These are phyloP conservation scores for Platanista minor DNA, from an alignment of 2,113 vertebrate genomes.

Conservation along the genomic window DNA sequence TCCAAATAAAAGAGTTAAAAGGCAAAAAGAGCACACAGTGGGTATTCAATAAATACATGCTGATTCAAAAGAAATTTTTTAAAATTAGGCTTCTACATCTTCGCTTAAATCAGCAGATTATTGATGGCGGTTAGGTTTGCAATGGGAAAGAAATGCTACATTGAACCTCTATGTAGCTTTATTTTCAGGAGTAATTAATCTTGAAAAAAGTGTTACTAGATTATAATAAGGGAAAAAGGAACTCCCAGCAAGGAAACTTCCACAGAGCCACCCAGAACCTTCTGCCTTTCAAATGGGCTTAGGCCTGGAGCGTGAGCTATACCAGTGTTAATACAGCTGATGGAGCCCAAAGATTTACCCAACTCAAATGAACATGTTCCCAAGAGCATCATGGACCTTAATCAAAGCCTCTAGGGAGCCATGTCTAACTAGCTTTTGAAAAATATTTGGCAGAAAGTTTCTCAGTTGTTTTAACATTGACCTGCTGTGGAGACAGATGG, in stretches of 20 bases:
- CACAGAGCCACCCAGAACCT: not conserved
- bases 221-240: not conserved
- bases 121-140: not conserved
- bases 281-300: not conserved
- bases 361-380: conserved; percentile 32
- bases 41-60: too few species aligned
- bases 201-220: not conserved
- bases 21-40: too few species aligned
- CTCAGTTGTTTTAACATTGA: conserved; percentile 57
- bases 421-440: conserved; percentile 63
- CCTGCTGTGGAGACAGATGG: conserved; percentile 38
- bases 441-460: conserved; percentile 66
- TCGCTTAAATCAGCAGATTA: conserved; percentile 2
- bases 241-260: not conserved
- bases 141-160: not conserved
- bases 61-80: not conserved
- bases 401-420: not conserved
- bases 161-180: not conserved
- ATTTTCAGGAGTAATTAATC: conserved; percentile 5
- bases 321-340: not conserved
- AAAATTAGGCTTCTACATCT: not conserved
- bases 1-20: too few species aligned
- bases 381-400: not conserved
- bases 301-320: not conserved
- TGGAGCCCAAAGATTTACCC: not conserved